Evolutionary conservation across 2,888 invertebrate genomes (phyloP), one percentile per base, ranked within the genome.

Genomic region (Polyommatus icarus): DNA sequence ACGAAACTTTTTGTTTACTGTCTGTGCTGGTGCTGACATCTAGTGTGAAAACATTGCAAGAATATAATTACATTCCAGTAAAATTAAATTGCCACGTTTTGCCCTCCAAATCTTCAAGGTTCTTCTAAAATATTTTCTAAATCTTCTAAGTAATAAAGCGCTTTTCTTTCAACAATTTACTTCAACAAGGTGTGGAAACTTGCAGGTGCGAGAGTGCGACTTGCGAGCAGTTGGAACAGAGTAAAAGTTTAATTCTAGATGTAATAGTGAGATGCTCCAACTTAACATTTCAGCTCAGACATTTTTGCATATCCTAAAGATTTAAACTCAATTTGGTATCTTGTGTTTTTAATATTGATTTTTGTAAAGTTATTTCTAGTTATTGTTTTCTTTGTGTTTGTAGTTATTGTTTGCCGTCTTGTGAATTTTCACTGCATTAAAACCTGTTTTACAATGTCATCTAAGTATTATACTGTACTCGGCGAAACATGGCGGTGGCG

Each of bases 161-260:
- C 61, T 61, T 61, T 29, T 61, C 61, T 61, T 61, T 61, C 12
- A 61, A 61, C 24, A 76, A n/a, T 76, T 46, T 29, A 40, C 46
- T 76, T 46, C 57, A 59, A 73, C 36, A 77, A 77, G 73, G 77
- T 77, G 77, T n/a, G 46, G 59, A 77, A 77, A 77, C 36, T 77
- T 73, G 57, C 73, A 73, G 77, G 77, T 73, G 77, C 71, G 59
- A 73, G 59, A 54, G 57, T 20, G 29, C 24, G 72, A 72, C 72
- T 57, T 32, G 36, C 12, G 71, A 36, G 77, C 54, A 24, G 57
- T 77, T 71, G 71, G 40, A 71, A 77, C 50, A 71, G 46, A 71
- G 77, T 36, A 36, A 71, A 77, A 77, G 54, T 77, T 77, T 77
- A 36, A 77, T 36, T 72, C 54, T 72, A 36, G 20, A 77, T 77